Evolutionary conservation across 2,888 invertebrate species (phyloP), one percentile per base, ranked within the genome.

Genomic region (Dicyrtoma fusca): DNA sequence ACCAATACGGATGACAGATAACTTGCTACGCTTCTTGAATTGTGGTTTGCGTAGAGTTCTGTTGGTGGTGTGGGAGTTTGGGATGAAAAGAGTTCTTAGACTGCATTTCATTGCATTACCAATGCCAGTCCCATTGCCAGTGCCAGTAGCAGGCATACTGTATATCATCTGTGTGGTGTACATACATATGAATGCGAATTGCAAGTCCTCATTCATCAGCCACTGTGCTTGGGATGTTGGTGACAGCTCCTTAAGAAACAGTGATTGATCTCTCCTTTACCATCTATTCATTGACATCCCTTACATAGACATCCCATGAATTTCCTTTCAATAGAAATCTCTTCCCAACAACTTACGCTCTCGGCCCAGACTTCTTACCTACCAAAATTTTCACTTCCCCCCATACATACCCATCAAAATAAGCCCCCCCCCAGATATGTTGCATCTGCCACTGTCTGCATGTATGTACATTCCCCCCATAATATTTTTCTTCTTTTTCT

Each of bases 161-260:
- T 34, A 34, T 8, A 34, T 8, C 34, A 34, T 8, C 34, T n/a
- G 34, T 34, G 34, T 8, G 34, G 34, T 8, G 34, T 3, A 34
- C 34, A 8, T 34, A 34, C 34, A 34, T 34, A 34, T 34, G 8
- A 8, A 34, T 3, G 8, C 3, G 44, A 44, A 42, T 44, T 42
- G 64, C 49, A 51, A 74, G 70, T 74, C 71, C 74, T 71, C 71
- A 74, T 74, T 74, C 74, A 74, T 74, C 71, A 70, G 63, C 45
- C 49, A 23, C 63, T 65, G 49, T 66, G 61, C 45, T 47, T 49
- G 63, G 71, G 70, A 74, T 69, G 74, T 55, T 66, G 71, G 66
- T 74, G 74, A 74, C 74, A 74, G 74, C 74, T 71, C 61, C 69
- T 74, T 71, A 74, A 74, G 74, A 74, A 71, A 70, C 68, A 53